Conservation (phyloP, 2,888 invertebrate genomes). For the Orthosia gracilis region DNA sequence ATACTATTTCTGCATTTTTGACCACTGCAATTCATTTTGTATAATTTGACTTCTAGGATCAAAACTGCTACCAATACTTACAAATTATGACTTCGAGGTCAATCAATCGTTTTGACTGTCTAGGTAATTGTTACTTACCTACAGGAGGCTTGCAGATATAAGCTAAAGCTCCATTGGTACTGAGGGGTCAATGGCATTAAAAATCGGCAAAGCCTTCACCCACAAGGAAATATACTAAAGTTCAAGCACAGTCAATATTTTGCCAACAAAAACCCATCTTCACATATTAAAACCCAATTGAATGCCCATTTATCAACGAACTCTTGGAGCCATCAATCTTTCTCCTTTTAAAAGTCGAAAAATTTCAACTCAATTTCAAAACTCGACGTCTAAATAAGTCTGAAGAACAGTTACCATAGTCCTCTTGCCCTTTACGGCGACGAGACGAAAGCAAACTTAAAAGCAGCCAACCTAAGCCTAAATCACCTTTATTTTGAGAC, state of each 20-base stretch:
- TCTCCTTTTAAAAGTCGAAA: constrained; percentile 62
- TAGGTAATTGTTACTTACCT: too few species aligned
- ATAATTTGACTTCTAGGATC: too few species aligned
- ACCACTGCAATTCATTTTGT: too few species aligned
- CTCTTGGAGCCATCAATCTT: constrained; percentile 54
- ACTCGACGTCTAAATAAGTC: constrained; percentile 77
- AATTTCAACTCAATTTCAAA: constrained; percentile 75
- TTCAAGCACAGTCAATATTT: constrained; percentile 26
- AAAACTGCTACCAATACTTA: background rate
- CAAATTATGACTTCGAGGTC: background rate
- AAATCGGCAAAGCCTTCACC: constrained; percentile 10
- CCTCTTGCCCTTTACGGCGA: constrained; percentile 79
- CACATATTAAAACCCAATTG: constrained; percentile 48
- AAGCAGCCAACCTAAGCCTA: constrained; percentile 27
- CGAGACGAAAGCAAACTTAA: constrained; percentile 60
- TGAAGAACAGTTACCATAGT: constrained; percentile 77
- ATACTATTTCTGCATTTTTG: too few species aligned
- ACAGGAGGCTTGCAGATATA: background rate
- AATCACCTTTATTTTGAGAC: constrained; percentile 48
- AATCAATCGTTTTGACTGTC: background rate
- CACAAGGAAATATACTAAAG: constrained; percentile 22
- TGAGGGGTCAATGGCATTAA: constrained; percentile 21
- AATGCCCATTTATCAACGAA: constrained; percentile 44
- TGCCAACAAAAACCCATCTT: constrained; percentile 31
- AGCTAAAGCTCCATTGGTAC: background rate